Evolutionary conservation across 2,888 invertebrate species (phyloP).

Genomic region (Scrobipalpa costella): DNA sequence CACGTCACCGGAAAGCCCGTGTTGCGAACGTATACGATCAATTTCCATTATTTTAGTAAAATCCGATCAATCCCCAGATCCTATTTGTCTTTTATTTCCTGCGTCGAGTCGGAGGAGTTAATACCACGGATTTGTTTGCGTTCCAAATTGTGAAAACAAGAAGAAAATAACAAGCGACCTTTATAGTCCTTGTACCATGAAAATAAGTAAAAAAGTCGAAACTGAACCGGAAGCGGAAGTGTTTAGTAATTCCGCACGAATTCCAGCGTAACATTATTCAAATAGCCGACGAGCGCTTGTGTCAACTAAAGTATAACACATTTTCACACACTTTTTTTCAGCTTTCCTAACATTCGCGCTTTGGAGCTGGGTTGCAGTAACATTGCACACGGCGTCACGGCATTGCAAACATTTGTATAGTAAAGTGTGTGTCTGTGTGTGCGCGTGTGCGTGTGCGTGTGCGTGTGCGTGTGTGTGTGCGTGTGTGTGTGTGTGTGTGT

Average conservation of each 20-base stretch:
- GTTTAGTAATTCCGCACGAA: neutral
- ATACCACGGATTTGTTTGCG: conserved; percentile 23
- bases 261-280: neutral
- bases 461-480: no score
- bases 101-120: conserved; percentile 21
- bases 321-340: conserved; percentile 11
- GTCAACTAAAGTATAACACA: conserved; percentile 3
- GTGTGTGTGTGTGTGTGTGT: no score
- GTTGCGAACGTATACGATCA: conserved; percentile 3
- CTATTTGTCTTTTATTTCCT: conserved; percentile 26
- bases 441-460: no score
- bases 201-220: neutral
- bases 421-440: neutral
- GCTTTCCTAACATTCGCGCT: neutral
- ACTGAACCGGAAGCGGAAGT: neutral
- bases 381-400: neutral
- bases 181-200: neutral
- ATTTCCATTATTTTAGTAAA: conserved; percentile 24
- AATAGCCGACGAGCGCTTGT: neutral
- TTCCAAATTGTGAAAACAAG: conserved; percentile 24
- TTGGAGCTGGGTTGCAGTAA: neutral
- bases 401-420: conserved; percentile 27
- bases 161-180: conserved; percentile 20
- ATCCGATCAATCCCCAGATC: conserved; percentile 25
- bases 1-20: neutral